phyloP scores from a whole-genome alignment of 2,888 invertebrate genomes.

The Xanthorhoe designata region DNA sequence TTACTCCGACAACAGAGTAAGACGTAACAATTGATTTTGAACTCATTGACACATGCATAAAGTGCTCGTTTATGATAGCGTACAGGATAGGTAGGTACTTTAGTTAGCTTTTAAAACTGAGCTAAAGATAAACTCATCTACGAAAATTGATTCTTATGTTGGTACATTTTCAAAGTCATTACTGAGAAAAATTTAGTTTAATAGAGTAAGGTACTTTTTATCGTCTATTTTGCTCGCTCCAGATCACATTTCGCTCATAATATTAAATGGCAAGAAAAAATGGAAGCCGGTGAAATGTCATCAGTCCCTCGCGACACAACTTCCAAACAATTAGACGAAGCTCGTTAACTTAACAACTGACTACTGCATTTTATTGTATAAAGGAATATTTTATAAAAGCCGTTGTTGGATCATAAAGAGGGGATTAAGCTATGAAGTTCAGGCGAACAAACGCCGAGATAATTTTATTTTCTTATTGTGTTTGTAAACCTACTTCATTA shows the following conservation, averaged over 20 bases:
- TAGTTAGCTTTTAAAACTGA: too few species aligned
- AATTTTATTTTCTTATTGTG: neutral
- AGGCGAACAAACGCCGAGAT: constrained; percentile 3
- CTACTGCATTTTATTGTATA: constrained; percentile 65
- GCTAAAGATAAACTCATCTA: too few species aligned
- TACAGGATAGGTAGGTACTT: too few species aligned
- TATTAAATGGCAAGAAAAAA: constrained; percentile 59
- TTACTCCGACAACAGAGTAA: too few species aligned
- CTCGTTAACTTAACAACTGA: constrained; percentile 75
- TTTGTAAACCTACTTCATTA: too few species aligned
- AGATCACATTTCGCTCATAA: constrained; percentile 18
- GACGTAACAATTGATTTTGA: too few species aligned
- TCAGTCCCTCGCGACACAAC: constrained; percentile 53
- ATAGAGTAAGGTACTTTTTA: neutral
- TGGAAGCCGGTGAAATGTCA: constrained; percentile 29
- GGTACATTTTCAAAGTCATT: too few species aligned
- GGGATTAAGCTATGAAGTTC: constrained; percentile 8
- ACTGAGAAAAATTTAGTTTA: too few species aligned
- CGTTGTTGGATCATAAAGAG: constrained; percentile 32
- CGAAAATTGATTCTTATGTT: too few species aligned
- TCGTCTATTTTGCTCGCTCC: neutral
- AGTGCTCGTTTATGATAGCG: too few species aligned
- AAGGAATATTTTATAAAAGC: constrained; percentile 48
- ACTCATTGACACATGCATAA: too few species aligned
- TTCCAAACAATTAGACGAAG: constrained; percentile 81